A percentile compares a stretch with the other conserved stretches of the same genome.
Evolutionary conservation across 2,888 invertebrate species (phyloP).

Genomic region (Plebejus melissa): DNA sequence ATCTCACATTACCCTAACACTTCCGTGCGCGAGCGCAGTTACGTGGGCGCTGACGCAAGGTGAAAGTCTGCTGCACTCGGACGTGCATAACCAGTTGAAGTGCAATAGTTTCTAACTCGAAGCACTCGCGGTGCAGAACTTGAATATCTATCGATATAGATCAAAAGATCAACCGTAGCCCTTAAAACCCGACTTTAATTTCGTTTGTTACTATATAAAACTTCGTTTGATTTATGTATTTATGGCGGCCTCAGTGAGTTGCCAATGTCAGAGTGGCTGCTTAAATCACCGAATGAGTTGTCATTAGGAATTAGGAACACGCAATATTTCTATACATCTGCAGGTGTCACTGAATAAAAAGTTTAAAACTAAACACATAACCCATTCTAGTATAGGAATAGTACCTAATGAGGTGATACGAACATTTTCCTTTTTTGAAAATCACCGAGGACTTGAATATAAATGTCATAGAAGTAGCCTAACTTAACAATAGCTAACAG

Average conservation of each 20-base stretch:
- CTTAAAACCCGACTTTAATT: no score
- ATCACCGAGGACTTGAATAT: background rate
- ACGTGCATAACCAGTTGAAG: slow-evolving; percentile 62
- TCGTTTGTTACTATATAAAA: no score
- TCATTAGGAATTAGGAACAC: no score
- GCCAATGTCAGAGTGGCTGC: no score
- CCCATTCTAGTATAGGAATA: no score
- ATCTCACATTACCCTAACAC: slow-evolving; percentile 63
- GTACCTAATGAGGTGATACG: background rate
- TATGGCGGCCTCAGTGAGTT: no score
- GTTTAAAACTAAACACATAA: no score
- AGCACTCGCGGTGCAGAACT: background rate
- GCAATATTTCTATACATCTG: no score
- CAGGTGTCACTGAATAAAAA: no score
- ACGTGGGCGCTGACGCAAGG: slow-evolving; percentile 77
- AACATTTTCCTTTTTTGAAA: background rate
- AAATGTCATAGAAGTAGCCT: background rate
- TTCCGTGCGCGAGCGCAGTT: slow-evolving; percentile 72
- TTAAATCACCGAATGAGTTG: no score
- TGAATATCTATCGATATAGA: background rate
- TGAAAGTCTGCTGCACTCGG: slow-evolving; percentile 74
- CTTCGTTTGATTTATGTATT: no score
- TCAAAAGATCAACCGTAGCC: no score
- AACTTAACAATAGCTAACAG: background rate
- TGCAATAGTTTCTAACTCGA: slow-evolving; percentile 50